Evolutionary conservation across 2,797 vertebrate species (phyloP).

Genomic region (Rhinoraja longicauda): DNA sequence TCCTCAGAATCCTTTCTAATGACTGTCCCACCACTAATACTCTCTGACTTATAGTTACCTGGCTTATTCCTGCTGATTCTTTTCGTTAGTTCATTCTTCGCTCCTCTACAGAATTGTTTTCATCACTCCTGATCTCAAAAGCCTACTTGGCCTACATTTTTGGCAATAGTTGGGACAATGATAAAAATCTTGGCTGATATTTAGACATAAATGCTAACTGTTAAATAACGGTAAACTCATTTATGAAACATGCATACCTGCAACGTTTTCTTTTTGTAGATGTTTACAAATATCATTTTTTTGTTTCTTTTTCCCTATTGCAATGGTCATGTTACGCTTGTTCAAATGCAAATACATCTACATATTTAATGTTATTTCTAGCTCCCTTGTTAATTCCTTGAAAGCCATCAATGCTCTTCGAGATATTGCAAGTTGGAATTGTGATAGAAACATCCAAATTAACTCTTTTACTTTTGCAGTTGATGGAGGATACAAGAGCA

Average conservation of each 20-base stretch:
- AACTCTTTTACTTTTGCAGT: constrained; percentile 52
- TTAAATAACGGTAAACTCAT: background rate
- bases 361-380: background rate
- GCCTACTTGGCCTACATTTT: background rate
- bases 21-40: no score
- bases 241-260: background rate
- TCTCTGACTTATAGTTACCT: no score
- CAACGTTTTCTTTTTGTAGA: background rate
- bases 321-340: background rate
- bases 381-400: background rate
- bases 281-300: background rate
- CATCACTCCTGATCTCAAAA: background rate
- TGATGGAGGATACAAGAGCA: constrained; percentile 66
- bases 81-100: background rate
- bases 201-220: background rate
- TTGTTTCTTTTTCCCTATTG: background rate
- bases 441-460: constrained; percentile 25
- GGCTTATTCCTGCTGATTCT: no score
- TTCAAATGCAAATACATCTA: background rate
- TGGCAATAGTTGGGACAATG: background rate
- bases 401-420: background rate
- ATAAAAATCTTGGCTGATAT: background rate
- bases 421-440: background rate
- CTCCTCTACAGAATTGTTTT: background rate
- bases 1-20: no score